Conservation (phyloP, 2,888 invertebrate genomes). For the Epinotia bilunana region DNA sequence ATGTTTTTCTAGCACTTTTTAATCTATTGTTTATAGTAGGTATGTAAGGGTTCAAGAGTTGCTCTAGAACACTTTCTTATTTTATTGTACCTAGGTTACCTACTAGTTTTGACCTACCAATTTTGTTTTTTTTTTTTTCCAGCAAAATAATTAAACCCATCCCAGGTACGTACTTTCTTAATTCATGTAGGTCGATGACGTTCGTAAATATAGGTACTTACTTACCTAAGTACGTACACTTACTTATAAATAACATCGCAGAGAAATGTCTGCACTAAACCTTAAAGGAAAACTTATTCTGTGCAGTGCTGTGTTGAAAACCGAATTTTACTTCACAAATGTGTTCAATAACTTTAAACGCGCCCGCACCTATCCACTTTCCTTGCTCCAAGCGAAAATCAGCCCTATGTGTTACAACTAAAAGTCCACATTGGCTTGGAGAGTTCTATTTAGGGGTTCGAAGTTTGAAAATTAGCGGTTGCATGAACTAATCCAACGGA, state of each 20-base stretch:
- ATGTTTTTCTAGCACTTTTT: no score
- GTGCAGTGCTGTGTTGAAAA: background rate
- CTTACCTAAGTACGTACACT: background rate
- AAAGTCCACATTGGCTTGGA: background rate
- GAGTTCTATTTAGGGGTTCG: constrained; percentile 21
- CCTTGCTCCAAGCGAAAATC: background rate
- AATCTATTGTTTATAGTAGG: no score
- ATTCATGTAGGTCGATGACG: background rate
- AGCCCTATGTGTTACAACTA: background rate
- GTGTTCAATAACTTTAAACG: constrained; percentile 20
- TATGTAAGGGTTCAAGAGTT: no score
- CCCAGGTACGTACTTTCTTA: no score
- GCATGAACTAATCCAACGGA: constrained; percentile 21
- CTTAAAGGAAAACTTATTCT: background rate
- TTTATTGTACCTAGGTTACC: no score
- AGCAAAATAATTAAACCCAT: no score
- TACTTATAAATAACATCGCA: background rate
- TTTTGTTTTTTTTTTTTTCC: no score
- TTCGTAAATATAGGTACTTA: background rate
- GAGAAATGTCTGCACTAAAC: background rate
- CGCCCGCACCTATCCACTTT: constrained; percentile 9
- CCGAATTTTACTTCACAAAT: constrained; percentile 21
- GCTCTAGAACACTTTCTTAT: no score
- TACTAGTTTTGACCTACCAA: no score
- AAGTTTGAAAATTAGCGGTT: constrained; percentile 37